A percentile compares a stretch with the other conserved stretches of the same genome.
These are phyloP conservation scores for Cisticola juncidis DNA, from an alignment of 2,113 vertebrate species.

Conservation along the genomic window DNA sequence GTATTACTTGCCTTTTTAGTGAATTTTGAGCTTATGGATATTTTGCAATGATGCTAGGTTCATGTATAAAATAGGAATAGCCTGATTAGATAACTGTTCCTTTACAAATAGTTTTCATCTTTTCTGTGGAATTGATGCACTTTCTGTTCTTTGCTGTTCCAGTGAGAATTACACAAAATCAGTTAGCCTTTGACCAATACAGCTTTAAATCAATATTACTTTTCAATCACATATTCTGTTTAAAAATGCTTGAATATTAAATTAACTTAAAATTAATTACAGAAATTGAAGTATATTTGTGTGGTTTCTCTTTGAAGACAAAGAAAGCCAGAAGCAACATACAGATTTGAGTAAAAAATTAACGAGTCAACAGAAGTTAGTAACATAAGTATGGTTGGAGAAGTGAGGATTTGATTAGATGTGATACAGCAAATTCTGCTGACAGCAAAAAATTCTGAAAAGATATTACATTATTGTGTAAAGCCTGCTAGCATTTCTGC, in stretches of 20 bases:
- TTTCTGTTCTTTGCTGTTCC: not conserved
- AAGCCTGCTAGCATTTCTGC: not conserved
- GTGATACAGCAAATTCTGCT: not conserved
- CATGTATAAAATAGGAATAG: not conserved
- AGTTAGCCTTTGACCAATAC: not conserved
- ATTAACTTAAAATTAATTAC: not conserved
- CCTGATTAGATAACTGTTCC: not conserved
- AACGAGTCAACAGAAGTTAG: not conserved
- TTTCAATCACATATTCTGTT: not conserved
- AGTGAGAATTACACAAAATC: not conserved
- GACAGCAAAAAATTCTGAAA: not conserved
- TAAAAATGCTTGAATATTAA: not conserved
- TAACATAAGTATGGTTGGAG: not conserved
- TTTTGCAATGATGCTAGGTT: not conserved
- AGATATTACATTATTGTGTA: not conserved
- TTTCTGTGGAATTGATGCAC: not conserved
- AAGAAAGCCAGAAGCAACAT: not conserved
- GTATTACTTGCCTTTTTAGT: not conserved
- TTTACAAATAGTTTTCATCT: not conserved
- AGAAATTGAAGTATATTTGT: not conserved
- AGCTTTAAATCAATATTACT: not conserved
- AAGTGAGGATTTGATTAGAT: not conserved
- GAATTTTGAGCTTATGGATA: not conserved
- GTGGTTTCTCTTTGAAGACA: not conserved
- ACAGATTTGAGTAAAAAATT: not conserved